Evolutionary conservation across 2,797 vertebrate genomes (phyloP), one percentile per base, ranked within the genome.

Genomic region (Leontopithecus rosalia): DNA sequence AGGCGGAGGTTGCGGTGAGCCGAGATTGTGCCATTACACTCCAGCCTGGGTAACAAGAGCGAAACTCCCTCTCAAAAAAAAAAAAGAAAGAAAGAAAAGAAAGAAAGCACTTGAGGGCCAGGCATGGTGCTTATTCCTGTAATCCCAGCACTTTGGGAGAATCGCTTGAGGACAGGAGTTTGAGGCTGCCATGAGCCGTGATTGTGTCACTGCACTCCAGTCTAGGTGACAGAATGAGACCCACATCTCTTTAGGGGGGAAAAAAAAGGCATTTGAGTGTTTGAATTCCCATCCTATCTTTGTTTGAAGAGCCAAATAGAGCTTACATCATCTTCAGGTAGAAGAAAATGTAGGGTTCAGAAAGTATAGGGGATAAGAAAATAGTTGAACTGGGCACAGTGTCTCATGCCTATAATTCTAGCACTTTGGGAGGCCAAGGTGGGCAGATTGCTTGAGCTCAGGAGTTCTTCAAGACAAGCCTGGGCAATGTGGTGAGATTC

Each of bases 291-390:
- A 33, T 81, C 91, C 80, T 61, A 19, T 72, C 52, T 83, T 46
- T 87, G 2, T 80, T 58, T 91, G 73, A 70, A 17, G 77, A 72
- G 36, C 12, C 76, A 82, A 52, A 82, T 61, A 82, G 22, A 82
- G 46, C 75, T 82, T 88, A 57, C 19, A 50, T 82, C 41, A 50
- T 33, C 26, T 88, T 83, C 28, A 75, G n/a, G 50, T 93, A 70
- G 87, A 85, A 77, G 33, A 87, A 87, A 91, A 20, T 57, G 94
- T 55, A 75, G 70, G 14, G 13, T 83, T 83, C 67, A 77, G 88
- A 81, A 91, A 91, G 46, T 91, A 89, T 20, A 89, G 39, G 10
- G 28, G 86, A 75, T 26, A 64, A 89, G 43, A 73, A 96, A 93
- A 70, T 85, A 89, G 22, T 94, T 94, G 64, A 72, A 67, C 64